Evolutionary conservation across 2,888 invertebrate species (phyloP), one percentile per base, ranked within the genome.

Genomic region (Lepidocyrtoides sp.): DNA sequence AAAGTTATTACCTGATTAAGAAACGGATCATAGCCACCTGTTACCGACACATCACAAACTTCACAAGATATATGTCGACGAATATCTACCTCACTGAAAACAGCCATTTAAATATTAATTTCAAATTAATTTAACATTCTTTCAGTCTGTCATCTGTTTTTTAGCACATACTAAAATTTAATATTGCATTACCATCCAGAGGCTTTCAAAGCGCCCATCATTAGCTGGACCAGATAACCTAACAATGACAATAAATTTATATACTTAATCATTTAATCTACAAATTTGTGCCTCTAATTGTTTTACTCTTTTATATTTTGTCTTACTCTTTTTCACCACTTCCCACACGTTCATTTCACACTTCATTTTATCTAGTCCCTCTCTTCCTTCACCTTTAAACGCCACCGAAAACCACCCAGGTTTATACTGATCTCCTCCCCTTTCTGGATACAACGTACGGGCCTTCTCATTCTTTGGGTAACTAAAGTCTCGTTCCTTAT

Each of bases 1-100:
- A n/a, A n/a, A 57, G 17, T 20, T 20, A 20, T 95, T 94, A 96
- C 96, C 96, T 98, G 98, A 95, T 98, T 98, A 29, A 97, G 95
- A 93, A 97, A 96, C 12, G 98, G 97, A 96, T 98, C 98, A 95
- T 98, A 99, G 17, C 99, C 99, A 32, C 99, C 99, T 94, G 97
- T 98, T 0, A 99, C 98, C 8, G 96, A 96, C 12, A 96, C 95
- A 94, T 97, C 97, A 95, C 99, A 99, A 23, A 97, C 97, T 96
- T 99, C 99, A 96, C 99, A 99, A 0, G 98, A 97, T 93, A 99
- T 97, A 95, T 99, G 99, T 90, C 99, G 96, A 60, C 97, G 96
- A 32, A 98, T 96, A 95, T 99, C 98, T 89, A 99, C 95, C 41
- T 97, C 96, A 95, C 98, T 97, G 95, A 57, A 96, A 96, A 17